Conservation (phyloP, 2,888 invertebrate genomes). For the Chirona hameri region DNA sequence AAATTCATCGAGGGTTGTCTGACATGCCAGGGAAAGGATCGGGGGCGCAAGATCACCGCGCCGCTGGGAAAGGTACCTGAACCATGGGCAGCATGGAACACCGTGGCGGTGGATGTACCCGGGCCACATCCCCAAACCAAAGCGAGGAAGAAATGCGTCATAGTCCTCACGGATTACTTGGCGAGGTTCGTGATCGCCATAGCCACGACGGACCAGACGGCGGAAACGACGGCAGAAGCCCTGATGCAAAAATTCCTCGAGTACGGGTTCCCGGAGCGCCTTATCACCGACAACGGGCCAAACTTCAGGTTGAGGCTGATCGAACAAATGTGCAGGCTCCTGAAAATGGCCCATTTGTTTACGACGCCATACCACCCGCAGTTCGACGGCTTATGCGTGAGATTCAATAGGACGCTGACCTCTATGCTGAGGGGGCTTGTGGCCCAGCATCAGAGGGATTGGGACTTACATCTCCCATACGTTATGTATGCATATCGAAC, state of each 20-base stretch:
- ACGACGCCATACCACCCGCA: neutral
- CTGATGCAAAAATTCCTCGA: neutral
- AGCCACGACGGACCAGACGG: neutral
- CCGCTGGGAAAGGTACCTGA: neutral
- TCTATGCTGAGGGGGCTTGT: neutral
- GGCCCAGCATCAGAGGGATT: neutral
- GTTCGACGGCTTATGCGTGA: neutral
- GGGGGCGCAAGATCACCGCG: neutral
- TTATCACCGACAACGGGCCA: neutral
- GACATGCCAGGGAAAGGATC: neutral
- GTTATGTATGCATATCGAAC: no score
- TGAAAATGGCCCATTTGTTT: neutral
- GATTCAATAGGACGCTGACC: neutral
- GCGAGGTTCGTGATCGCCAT: neutral
- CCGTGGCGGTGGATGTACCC: neutral
- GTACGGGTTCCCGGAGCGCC: neutral
- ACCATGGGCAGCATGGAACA: neutral
- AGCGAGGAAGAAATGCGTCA: neutral
- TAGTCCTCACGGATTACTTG: neutral
- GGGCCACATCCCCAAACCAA: neutral
- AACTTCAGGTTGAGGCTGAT: neutral
- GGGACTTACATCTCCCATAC: neutral
- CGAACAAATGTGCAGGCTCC: neutral
- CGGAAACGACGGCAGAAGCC: no score
- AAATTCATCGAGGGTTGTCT: neutral